Percentiles rank a stretch among this genome's conserved stretches.
Evolutionary conservation across 2,888 invertebrate genomes (phyloP).

Genomic region (Drosophila recens): DNA sequence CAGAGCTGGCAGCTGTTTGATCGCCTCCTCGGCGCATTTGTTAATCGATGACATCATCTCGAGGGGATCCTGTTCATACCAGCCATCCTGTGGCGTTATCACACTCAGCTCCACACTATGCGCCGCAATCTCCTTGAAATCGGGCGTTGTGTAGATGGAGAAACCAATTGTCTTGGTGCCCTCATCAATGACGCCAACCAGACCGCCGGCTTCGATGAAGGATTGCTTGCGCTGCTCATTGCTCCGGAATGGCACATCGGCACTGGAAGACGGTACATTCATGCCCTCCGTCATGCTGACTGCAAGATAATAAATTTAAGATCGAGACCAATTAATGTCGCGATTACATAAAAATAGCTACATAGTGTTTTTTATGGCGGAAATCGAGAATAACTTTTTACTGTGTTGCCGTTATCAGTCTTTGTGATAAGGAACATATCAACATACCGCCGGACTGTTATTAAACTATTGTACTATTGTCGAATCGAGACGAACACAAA

Average conservation of each 20-base stretch:
- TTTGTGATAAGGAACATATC: conserved; percentile 17
- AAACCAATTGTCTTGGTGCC: conserved; percentile 97
- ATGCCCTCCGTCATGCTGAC: conserved; percentile 76
- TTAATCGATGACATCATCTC: conserved; percentile 93
- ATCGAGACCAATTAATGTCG: conserved; percentile 18
- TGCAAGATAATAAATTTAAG: conserved; percentile 12
- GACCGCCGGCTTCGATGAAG: conserved; percentile 69
- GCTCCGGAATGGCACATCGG: conserved; percentile 78
- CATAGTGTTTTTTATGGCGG: conserved; percentile 20
- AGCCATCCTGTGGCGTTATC: conserved; percentile 93
- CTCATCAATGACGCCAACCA: conserved; percentile 97
- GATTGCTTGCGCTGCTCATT: conserved; percentile 74
- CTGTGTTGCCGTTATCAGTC: conserved; percentile 16
- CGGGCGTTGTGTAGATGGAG: conserved; percentile 91
- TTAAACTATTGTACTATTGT: neutral
- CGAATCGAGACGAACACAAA: neutral
- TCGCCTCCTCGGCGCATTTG: conserved; percentile 91
- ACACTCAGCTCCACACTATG: conserved; percentile 93
- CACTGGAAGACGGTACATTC: conserved; percentile 71
- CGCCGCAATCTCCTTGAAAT: conserved; percentile 91
- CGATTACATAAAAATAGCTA: conserved; percentile 27
- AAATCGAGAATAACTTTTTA: conserved; percentile 30
- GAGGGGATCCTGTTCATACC: conserved; percentile 96
- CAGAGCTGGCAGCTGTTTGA: conserved; percentile 87
- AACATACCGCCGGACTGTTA: conserved; percentile 10